These are phyloP conservation scores for Mormyrus hasselquistii DNA, from an alignment of 2,797 vertebrate species.

Conservation along the genomic window DNA sequence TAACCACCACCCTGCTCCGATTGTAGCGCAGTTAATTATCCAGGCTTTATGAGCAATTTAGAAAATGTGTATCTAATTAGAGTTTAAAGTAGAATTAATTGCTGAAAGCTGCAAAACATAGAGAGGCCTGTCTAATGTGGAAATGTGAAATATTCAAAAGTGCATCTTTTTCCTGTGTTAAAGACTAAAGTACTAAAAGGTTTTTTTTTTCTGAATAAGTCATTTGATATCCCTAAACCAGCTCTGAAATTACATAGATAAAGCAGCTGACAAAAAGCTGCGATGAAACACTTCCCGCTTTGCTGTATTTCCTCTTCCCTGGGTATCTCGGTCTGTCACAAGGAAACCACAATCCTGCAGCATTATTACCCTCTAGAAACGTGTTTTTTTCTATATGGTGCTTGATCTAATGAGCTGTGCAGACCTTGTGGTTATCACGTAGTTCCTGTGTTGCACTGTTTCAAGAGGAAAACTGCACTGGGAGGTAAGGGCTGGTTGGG, in stretches of 20 bases:
- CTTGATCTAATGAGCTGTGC: not conserved
- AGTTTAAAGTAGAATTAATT: conserved; percentile 15
- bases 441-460: not conserved
- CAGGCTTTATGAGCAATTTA: not conserved
- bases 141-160: conserved; percentile 12
- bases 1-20: not conserved
- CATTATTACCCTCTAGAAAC: not conserved
- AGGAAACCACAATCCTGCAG: not conserved
- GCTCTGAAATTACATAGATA: not conserved
- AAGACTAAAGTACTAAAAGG: conserved; percentile 9
- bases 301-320: not conserved
- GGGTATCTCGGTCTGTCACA: not conserved
- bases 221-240: not conserved
- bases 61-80: conserved; percentile 9
- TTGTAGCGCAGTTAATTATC: not conserved
- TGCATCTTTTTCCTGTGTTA: not conserved
- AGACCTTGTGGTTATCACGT: not conserved
- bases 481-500: not conserved
- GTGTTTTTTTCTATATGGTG: not conserved
- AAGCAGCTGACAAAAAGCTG: not conserved
- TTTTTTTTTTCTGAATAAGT: not conserved
- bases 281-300: not conserved
- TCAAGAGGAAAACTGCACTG: not conserved
- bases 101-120: conserved; percentile 8
- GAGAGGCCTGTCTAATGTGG: not conserved